Base-by-base conservation (phyloP, 2,113 vertebrate species). In the Prunella fulvescens region DNA sequence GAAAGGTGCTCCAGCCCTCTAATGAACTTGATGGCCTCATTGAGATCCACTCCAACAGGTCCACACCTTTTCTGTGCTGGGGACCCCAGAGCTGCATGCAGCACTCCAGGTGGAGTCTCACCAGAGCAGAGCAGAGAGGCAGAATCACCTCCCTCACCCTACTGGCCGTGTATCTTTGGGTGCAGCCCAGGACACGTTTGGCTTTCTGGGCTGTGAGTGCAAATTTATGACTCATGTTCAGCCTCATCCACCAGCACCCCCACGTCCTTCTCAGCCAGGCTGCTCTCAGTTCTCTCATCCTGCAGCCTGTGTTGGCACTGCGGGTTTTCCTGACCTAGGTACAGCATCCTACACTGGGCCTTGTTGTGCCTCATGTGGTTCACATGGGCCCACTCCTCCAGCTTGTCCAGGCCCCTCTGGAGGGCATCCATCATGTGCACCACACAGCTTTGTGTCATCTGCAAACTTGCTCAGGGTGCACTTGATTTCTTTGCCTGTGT, bases 221-320 rank as follows among this genome's bases (percentile, higher is more conserved):
- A 37, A 23, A 23, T 44, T 26, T 19, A 42, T 11, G 33, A n/a
- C n/a, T n/a, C n/a, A n/a, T n/a, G n/a, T 44, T 14, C 44, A 44
- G 37, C 44, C 37, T n/a, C n/a, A 14, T 28, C 31, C 44, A 65
- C 14, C 31, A 81, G 37, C 6, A 33, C 0, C 2, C 23, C 14
- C 0, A 0, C 28, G 37, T 33, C 51, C 26, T 54, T 56, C 29
- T 35, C 42, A 47, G 35, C 29, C 64, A 20, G 11, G 35, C 42
- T 80, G 57, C 31, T 65, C 25, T 26, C 58, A 50, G 22, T 72
- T 56, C 50, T 37, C 50, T 50, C 35, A 44, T 16, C 33, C 50
- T 6, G 4, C 31, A 88, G 35, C 20, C 35, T 56, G 22, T 33
- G 3, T 23, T 37, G 26, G 23, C 7, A 57, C 12, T 0, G 0